Percentiles rank a stretch among this genome's conserved stretches.
Conservation (phyloP, 1,140 invertebrate genomes). For the Monochamus saltuarius region DNA sequence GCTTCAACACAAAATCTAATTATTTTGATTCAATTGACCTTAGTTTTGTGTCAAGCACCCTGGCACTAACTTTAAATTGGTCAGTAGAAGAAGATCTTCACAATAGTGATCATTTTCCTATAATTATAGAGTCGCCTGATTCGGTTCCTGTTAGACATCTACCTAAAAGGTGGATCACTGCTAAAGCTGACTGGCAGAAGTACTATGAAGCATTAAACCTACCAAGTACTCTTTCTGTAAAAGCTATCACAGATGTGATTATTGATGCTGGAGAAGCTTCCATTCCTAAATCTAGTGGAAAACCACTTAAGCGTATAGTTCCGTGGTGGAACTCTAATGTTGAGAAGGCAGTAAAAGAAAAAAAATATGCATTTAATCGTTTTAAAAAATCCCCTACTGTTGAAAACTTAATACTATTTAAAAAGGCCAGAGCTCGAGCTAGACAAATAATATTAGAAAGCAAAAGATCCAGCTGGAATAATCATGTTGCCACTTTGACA, state of each 20-base stretch:
- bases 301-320: neutral
- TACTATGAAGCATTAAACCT: neutral
- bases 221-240: no score
- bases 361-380: neutral
- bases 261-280: neutral
- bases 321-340: conserved; percentile 12
- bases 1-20: conserved; percentile 4
- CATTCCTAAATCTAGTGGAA: neutral
- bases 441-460: neutral
- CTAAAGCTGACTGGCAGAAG: neutral
- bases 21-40: conserved; percentile 4
- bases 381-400: neutral
- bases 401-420: conserved; percentile 5
- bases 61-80: neutral
- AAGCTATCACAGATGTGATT: neutral
- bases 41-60: neutral
- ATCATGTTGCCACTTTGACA: neutral
- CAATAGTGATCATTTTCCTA: conserved; percentile 12
- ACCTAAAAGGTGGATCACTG: neutral
- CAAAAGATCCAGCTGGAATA: no score
- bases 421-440: neutral
- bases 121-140: neutral
- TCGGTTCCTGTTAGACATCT: neutral
- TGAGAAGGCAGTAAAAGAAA: neutral
- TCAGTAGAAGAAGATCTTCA: neutral